A percentile compares a stretch with the other conserved stretches of the same genome.
Evolutionary conservation across 2,113 vertebrate species (phyloP).

Genomic region (Rissa tridactyla): DNA sequence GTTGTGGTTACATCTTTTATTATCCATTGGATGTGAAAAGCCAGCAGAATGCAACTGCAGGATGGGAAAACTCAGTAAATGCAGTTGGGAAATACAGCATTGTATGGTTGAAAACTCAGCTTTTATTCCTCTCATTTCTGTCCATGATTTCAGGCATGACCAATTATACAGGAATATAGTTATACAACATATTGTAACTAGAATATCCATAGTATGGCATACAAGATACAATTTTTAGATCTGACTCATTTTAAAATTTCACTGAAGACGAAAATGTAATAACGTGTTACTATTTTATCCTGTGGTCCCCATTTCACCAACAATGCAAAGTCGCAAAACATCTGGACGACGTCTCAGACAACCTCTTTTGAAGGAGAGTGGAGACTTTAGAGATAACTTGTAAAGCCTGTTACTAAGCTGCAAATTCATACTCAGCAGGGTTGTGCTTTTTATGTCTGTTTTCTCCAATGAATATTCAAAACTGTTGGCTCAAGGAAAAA

Average conservation of each 20-base stretch:
- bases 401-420: neutral
- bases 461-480: neutral
- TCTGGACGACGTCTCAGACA: neutral
- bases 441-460: neutral
- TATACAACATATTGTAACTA: neutral
- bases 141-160: neutral
- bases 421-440: neutral
- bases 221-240: neutral
- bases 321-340: neutral
- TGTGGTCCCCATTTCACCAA: neutral
- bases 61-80: slow-evolving; percentile 35
- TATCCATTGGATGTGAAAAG: slow-evolving; percentile 28
- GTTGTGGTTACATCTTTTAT: slow-evolving; percentile 33
- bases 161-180: neutral
- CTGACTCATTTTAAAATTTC: neutral
- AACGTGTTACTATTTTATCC: neutral
- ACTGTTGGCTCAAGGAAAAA: neutral
- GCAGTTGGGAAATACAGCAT: slow-evolving; percentile 5
- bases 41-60: slow-evolving; percentile 30
- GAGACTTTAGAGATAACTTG: neutral
- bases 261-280: neutral
- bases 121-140: neutral
- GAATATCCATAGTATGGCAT: neutral
- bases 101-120: neutral
- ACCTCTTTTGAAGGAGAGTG: neutral